Base-by-base conservation (phyloP, 2,888 invertebrate genomes). In the Ochropleura plecta region DNA sequence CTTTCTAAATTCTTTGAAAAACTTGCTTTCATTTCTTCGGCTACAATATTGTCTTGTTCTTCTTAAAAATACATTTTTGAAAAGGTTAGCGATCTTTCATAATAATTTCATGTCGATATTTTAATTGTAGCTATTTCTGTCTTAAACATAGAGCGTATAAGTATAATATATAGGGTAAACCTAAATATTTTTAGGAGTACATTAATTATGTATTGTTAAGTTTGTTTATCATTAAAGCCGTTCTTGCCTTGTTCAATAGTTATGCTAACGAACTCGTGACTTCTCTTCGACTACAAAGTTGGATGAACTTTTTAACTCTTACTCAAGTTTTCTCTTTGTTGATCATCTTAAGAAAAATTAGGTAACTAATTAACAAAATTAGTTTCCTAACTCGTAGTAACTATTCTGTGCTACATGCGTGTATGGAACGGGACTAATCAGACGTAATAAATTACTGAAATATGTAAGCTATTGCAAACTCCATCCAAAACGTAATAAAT, bases 401-500 rank as follows among this genome's bases (percentile, higher is more conserved):
- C 9, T 48, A 60, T 8, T 49, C 49, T 40, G 12, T 30, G 44
- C 42, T 44, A 40, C 48, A 42, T 67, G 16, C 48, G 14, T 64
- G 6, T 73, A 60, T 51, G 30, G 55, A 55, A 6, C 12, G 48
- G 73, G 8, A 65, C 12, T 51, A 40, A 65, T 68, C n/a, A 65
- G 20, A 40, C 60, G 59, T 72, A 20, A 73, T 40, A 14, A 84
- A 81, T 84, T 57, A 73, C 30, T 53, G 40, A n/a, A 68, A 65
- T 55, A 81, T 71, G 64, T 82, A 46, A 73, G 59, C 53, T 59
- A 84, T 82, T 79, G 67, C 67, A 79, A 75, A 55, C 49, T 81
- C 49, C 20, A 55, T 51, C 64, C 46, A 69, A 30, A 73, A 63
- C 62, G 53, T 53, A 59, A 71, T 76, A 53, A 49, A 66, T 63